phyloP scores from a whole-genome alignment of 2,797 vertebrate genomes.

The Buceros bicornis region DNA sequence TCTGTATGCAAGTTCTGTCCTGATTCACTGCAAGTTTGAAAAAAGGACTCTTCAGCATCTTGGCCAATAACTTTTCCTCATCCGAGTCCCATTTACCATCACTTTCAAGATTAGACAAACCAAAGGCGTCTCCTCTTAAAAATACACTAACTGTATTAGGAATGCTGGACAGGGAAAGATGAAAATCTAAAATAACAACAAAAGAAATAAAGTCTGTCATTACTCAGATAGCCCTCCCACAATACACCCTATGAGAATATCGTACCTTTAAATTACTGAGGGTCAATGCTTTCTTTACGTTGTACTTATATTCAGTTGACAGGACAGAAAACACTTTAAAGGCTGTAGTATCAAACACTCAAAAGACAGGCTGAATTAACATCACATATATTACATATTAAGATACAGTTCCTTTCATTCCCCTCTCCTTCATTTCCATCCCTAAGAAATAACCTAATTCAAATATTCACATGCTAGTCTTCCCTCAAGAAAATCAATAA shows the following conservation, averaged over 20 bases:
- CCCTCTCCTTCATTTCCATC: neutral
- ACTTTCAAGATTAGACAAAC: neutral
- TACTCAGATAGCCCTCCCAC: neutral
- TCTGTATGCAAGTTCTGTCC: neutral
- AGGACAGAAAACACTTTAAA: neutral
- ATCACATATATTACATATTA: neutral
- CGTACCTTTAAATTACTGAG: neutral
- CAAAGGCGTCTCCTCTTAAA: neutral
- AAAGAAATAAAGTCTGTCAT: neutral
- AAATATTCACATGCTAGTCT: neutral
- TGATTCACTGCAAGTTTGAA: neutral
- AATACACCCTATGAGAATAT: neutral
- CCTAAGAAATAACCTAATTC: neutral
- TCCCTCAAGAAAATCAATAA: neutral
- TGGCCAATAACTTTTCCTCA: neutral
- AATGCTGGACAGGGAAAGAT: neutral
- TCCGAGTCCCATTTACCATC: neutral
- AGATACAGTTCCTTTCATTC: neutral
- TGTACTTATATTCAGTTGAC: neutral
- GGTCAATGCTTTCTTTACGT: neutral
- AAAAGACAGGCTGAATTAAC: neutral
- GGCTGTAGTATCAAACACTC: neutral
- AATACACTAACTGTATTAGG: neutral
- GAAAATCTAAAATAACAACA: constrained; percentile 12
- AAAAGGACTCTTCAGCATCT: neutral